These are phyloP conservation scores for Dasyornis broadbenti DNA, from an alignment of 2,113 vertebrate genomes.

Conservation along the genomic window DNA sequence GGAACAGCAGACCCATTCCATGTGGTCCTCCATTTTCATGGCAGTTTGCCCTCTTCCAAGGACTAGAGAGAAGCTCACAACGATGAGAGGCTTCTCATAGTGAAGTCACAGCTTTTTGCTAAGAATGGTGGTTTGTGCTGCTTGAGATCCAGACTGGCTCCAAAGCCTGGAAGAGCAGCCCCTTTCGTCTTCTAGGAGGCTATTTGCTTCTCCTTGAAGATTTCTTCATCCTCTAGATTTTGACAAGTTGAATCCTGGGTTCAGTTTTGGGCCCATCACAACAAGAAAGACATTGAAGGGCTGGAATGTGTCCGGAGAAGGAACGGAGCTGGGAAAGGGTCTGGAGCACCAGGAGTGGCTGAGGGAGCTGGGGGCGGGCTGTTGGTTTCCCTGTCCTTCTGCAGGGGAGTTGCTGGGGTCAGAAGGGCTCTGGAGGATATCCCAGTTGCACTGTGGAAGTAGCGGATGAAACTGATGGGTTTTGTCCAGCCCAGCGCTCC, in stretches of 20 bases:
- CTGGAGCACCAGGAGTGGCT: neutral
- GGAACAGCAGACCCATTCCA: neutral
- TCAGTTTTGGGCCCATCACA: neutral
- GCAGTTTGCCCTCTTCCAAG: neutral
- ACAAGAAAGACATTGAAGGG: neutral
- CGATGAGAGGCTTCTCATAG: neutral
- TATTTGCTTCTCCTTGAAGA: neutral
- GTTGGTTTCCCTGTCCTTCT: neutral
- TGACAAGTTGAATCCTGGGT: neutral
- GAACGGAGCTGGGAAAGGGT: neutral
- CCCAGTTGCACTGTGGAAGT: neutral
- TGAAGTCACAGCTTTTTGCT: neutral
- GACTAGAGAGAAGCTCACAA: neutral
- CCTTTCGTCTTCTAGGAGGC: neutral
- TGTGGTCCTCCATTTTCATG: neutral
- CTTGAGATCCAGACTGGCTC: neutral
- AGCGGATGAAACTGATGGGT: neutral
- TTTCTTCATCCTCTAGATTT: neutral
- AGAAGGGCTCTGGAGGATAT: neutral
- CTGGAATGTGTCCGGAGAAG: neutral
- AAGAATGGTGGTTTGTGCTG: neutral
- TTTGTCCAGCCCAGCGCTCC: neutral
- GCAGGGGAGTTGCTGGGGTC: neutral
- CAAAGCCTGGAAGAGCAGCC: neutral
- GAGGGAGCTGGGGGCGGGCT: neutral